Percentiles rank a stretch among this genome's conserved stretches.
Evolutionary conservation across 2,888 invertebrate genomes (phyloP).

Genomic region (Fragum sueziense): DNA sequence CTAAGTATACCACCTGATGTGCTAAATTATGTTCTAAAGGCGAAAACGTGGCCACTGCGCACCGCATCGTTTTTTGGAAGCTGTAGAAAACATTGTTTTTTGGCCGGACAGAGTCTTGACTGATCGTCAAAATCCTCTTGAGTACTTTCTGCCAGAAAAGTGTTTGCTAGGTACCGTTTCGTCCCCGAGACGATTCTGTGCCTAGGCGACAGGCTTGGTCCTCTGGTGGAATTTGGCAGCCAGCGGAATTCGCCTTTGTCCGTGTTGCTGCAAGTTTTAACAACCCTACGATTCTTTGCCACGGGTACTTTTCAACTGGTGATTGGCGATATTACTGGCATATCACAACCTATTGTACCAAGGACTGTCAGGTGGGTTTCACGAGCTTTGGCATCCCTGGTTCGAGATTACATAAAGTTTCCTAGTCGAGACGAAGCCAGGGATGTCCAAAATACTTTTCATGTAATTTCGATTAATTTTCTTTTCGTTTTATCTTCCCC

Average conservation of each 20-base stretch:
- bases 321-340: not conserved
- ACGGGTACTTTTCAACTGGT: slow-evolving; percentile 2
- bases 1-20: not conserved
- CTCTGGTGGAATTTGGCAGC: not conserved
- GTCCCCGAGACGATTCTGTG: not conserved
- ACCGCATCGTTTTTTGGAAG: not conserved
- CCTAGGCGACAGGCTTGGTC: not conserved
- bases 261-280: not conserved
- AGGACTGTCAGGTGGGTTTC: not conserved
- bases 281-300: not conserved
- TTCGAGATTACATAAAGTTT: not conserved
- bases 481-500: no score
- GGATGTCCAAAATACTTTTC: no score
- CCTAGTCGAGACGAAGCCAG: not conserved
- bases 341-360: not conserved
- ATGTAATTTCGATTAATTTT: no score
- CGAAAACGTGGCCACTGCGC: not conserved
- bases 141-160: not conserved
- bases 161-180: not conserved
- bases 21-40: not conserved
- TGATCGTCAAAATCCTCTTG: not conserved
- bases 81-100: not conserved
- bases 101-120: not conserved
- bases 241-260: not conserved
- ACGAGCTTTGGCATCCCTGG: not conserved